A percentile compares a stretch with the other conserved stretches of the same genome.
Conservation (phyloP, 2,797 vertebrate genomes). For the Pangasius sanitwongsei region DNA sequence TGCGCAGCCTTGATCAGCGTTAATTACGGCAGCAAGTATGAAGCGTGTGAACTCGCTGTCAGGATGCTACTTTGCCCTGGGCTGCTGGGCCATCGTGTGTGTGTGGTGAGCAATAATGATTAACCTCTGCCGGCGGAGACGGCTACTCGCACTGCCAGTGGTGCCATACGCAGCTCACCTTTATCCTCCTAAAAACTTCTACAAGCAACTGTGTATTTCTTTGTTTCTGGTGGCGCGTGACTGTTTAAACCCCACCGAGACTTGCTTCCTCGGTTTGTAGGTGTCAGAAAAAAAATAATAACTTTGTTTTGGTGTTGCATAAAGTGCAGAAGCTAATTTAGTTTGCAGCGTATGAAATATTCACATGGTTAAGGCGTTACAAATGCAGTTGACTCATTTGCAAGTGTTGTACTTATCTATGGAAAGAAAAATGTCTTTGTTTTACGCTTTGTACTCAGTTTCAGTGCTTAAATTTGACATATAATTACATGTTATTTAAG, state of each 20-base stretch:
- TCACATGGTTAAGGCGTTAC: background rate
- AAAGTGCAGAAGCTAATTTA: background rate
- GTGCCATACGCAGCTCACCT: background rate
- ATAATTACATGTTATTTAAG: background rate
- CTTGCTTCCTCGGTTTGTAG: background rate
- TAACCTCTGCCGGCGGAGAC: constrained; percentile 35
- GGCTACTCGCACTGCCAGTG: constrained; percentile 27
- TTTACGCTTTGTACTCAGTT: constrained; percentile 5
- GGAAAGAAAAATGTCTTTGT: constrained; percentile 6
- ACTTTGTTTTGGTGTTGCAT: background rate
- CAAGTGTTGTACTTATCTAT: background rate
- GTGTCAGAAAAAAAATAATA: background rate
- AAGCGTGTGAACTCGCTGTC: constrained; percentile 57
- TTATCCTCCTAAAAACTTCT: constrained; percentile 4
- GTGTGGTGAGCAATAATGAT: constrained; percentile 50
- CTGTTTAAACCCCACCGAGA: background rate
- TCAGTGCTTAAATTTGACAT: background rate
- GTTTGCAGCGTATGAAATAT: background rate
- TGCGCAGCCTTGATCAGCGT: constrained; percentile 59
- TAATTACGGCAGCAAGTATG: constrained; percentile 60
- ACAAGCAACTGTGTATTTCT: background rate
- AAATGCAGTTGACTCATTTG: constrained; percentile 15
- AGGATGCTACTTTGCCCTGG: constrained; percentile 47
- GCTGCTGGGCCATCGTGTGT: constrained; percentile 27
- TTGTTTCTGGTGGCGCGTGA: background rate